Conservation (phyloP, 2,888 invertebrate species). For the Epinotia nisella region DNA sequence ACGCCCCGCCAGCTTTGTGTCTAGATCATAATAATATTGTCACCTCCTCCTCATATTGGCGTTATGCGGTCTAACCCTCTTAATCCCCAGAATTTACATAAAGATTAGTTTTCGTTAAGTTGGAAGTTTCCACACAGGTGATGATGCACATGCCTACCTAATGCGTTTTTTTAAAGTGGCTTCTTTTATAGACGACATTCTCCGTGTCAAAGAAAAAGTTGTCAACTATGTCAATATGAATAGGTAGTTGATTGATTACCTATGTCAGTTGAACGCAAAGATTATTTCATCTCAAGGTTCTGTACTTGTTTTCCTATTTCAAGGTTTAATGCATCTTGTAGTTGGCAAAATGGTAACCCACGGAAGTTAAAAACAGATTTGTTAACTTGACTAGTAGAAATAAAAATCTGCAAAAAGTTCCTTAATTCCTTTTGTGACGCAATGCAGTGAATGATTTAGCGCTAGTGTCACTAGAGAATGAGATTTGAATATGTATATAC, state of each 20-base stretch:
- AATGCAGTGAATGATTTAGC: constrained; percentile 1
- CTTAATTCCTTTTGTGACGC: neutral
- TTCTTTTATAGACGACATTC: no score
- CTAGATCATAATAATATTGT: no score
- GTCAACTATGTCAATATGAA: neutral
- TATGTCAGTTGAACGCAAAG: neutral
- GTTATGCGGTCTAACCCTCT: neutral
- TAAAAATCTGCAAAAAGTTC: neutral
- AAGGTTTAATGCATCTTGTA: neutral
- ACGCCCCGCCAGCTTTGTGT: no score
- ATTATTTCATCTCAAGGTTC: neutral
- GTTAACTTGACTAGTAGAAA: neutral
- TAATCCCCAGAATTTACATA: neutral
- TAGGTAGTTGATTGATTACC: no score
- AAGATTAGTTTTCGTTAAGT: neutral
- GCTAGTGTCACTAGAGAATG: neutral
- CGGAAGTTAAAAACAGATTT: neutral
- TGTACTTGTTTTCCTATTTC: neutral
- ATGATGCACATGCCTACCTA: neutral
- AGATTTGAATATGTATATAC: neutral
- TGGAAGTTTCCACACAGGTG: neutral
- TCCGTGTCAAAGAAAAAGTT: no score
- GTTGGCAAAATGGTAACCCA: neutral
- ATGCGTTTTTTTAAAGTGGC: neutral
- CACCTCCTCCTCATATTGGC: no score